Conservation (phyloP, 2,113 vertebrate species). For the Salminus brasiliensis region DNA sequence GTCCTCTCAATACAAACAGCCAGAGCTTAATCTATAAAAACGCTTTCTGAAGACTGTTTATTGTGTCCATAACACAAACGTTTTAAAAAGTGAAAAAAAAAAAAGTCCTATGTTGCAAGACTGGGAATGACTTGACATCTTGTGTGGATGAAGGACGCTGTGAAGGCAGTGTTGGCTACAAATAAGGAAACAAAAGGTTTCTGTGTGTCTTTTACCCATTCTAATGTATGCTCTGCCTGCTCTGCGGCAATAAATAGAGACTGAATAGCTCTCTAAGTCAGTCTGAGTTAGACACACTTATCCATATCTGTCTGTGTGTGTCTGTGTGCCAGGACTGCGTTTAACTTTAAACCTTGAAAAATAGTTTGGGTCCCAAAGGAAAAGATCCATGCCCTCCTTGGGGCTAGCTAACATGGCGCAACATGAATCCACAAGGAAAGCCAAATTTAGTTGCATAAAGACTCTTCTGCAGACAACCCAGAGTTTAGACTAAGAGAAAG, state of each 20-base stretch:
- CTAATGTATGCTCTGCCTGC: neutral
- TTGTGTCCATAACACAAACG: conserved; percentile 1
- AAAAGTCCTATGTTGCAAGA: neutral
- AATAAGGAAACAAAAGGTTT: neutral
- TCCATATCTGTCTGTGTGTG: conserved; percentile 25
- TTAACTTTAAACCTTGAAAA: conserved; percentile 39
- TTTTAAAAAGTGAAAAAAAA: neutral
- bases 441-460: conserved; percentile 40
- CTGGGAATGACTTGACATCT: conserved; percentile 2
- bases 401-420: conserved; percentile 55
- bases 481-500: conserved; percentile 25
- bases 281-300: neutral
- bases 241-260: neutral
- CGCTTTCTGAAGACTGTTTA: conserved; percentile 33
- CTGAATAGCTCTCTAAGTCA: conserved; percentile 18
- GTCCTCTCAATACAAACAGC: conserved; percentile 22
- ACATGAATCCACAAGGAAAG: conserved; percentile 59
- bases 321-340: conserved; percentile 8
- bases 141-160: neutral
- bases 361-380: conserved; percentile 60
- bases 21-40: conserved; percentile 39
- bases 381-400: conserved; percentile 52
- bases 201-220: neutral
- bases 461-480: conserved; percentile 24
- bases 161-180: conserved; percentile 3